phyloP scores from a whole-genome alignment of 2,797 vertebrate genomes.

The Iguana delicatissima region DNA sequence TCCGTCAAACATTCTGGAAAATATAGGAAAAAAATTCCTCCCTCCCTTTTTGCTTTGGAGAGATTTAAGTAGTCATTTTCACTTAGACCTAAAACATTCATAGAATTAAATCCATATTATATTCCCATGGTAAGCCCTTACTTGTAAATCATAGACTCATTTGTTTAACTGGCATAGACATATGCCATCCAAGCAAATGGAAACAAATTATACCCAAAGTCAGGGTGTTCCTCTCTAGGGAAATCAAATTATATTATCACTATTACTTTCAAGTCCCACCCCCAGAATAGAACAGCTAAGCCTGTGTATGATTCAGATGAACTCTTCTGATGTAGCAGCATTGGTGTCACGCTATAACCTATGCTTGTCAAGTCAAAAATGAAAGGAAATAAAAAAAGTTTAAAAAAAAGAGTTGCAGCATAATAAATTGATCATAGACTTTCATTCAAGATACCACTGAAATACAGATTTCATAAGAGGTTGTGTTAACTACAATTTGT shows the following conservation, averaged over 20 bases:
- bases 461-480: neutral
- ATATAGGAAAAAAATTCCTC: neutral
- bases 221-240: neutral
- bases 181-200: neutral
- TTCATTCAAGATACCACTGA: conserved; percentile 1
- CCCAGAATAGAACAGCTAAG: neutral
- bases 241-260: neutral
- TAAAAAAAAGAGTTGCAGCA: neutral
- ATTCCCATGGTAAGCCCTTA: neutral
- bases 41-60: neutral
- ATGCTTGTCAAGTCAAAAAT: neutral
- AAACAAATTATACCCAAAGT: neutral
- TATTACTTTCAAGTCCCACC: neutral
- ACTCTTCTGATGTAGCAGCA: no score
- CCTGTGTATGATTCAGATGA: neutral
- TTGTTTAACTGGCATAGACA: neutral
- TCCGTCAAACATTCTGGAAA: neutral
- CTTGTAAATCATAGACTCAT: neutral
- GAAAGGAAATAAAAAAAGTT: neutral
- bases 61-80: neutral
- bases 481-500: conserved; percentile 14
- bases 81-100: neutral
- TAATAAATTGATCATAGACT: conserved; percentile 9
- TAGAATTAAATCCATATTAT: neutral
- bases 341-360: conserved; percentile 16